These are phyloP conservation scores for Eidolon dupreanum DNA, from an alignment of 2,797 vertebrate species.

Conservation along the genomic window DNA sequence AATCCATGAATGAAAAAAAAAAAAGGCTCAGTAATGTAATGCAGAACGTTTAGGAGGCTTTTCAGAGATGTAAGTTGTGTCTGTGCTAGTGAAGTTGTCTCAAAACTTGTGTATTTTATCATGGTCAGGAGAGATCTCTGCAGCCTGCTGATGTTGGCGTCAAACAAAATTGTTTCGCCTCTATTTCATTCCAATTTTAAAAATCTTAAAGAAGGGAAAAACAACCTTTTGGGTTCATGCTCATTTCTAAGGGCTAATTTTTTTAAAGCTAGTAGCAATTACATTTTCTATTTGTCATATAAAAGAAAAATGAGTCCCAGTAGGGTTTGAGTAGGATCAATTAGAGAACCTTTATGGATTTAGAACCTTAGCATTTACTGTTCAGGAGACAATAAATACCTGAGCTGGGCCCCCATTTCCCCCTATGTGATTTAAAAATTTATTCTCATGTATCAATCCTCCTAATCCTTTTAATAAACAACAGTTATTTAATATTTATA, in stretches of 20 bases:
- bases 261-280: background rate
- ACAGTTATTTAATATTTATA: background rate
- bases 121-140: background rate
- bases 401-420: background rate
- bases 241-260: background rate
- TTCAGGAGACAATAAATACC: background rate
- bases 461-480: background rate
- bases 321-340: background rate
- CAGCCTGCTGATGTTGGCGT: background rate
- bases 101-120: background rate
- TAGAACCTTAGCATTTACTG: background rate
- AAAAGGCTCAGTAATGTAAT: background rate
- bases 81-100: fast-evolving
- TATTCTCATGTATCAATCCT: background rate
- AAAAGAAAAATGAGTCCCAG: background rate
- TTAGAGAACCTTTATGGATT: background rate
- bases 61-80: background rate
- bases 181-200: background rate
- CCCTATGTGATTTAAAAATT: background rate
- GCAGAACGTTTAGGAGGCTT: background rate
- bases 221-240: background rate
- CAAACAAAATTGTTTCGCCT: background rate
- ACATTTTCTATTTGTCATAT: background rate
- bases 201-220: background rate
- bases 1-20: background rate